Percentiles rank a stretch among this genome's conserved stretches.
Evolutionary conservation across 2,797 vertebrate genomes (phyloP).

Genomic region (Alectoris magna): DNA sequence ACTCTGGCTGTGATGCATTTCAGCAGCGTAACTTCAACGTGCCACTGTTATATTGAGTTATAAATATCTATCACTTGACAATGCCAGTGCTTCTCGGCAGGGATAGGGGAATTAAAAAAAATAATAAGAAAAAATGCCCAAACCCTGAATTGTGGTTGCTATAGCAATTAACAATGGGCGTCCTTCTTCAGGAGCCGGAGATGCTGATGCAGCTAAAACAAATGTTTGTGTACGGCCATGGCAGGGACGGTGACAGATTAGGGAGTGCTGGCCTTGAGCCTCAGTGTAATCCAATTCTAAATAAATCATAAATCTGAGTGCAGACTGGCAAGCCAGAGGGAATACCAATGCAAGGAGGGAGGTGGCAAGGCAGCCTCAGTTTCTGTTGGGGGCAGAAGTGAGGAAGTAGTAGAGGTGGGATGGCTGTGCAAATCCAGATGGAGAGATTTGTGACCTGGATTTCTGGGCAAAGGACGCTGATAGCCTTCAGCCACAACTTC

Average conservation of each 20-base stretch:
- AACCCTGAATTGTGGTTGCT: constrained; percentile 69
- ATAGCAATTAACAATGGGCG: constrained; percentile 75
- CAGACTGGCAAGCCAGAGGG: constrained; percentile 48
- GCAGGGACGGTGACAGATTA: constrained; percentile 78
- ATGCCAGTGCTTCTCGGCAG: constrained; percentile 51
- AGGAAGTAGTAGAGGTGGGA: neutral
- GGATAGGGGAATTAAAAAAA: constrained; percentile 15
- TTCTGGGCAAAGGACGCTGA: neutral
- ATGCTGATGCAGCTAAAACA: constrained; percentile 83
- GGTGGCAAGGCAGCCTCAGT: constrained; percentile 18
- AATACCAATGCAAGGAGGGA: constrained; percentile 63
- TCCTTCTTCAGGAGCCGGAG: constrained; percentile 62
- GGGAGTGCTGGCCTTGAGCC: constrained; percentile 77
- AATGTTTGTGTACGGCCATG: constrained; percentile 77
- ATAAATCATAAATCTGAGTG: constrained; percentile 82
- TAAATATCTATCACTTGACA: constrained; percentile 79
- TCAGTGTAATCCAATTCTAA: constrained; percentile 78
- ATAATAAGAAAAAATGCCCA: neutral
- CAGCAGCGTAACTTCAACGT: constrained; percentile 50
- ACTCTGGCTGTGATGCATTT: constrained; percentile 71
- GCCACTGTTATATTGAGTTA: constrained; percentile 76
- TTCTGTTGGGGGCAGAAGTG: neutral
- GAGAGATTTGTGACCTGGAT: neutral
- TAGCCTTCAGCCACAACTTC: neutral
- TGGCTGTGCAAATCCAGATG: neutral